Evolutionary conservation across 1,140 invertebrate genomes (phyloP).

Genomic region (Neodiprion lecontei): DNA sequence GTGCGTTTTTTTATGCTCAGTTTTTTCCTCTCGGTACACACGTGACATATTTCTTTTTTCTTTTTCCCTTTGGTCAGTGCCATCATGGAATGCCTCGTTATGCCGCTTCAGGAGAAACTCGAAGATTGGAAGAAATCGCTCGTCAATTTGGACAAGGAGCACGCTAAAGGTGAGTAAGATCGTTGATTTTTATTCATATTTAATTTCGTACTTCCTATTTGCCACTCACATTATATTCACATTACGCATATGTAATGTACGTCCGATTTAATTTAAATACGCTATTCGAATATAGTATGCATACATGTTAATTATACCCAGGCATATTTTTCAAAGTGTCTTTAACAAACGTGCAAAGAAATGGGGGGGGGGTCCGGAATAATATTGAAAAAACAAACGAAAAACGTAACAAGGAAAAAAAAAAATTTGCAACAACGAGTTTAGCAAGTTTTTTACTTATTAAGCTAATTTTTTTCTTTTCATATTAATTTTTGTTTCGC

Average conservation of each 20-base stretch:
- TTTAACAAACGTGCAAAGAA: conserved; percentile 19
- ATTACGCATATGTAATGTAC: too few species aligned
- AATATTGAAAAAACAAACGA: too few species aligned
- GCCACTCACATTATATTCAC: too few species aligned
- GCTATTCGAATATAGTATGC: too few species aligned
- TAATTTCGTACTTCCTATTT: too few species aligned
- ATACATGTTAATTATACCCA: too few species aligned
- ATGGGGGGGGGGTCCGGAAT: not conserved
- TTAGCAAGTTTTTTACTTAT: too few species aligned
- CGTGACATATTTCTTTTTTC: not conserved
- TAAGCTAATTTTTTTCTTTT: too few species aligned
- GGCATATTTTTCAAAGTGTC: not conserved
- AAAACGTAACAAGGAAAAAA: too few species aligned
- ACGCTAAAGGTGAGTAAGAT: conserved; percentile 74
- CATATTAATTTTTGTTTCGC: too few species aligned
- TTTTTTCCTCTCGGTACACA: not conserved
- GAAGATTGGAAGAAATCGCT: conserved; percentile 90
- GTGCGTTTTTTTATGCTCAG: not conserved
- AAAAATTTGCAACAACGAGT: too few species aligned
- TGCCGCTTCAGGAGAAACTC: conserved; percentile 86
- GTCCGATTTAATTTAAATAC: not conserved
- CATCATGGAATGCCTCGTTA: conserved; percentile 81
- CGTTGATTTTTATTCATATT: not conserved
- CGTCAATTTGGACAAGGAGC: conserved; percentile 86
- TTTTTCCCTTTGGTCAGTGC: conserved; percentile 58